These are phyloP conservation scores for Megaleporinus macrocephalus DNA, from an alignment of 2,113 vertebrate genomes.

Conservation along the genomic window DNA sequence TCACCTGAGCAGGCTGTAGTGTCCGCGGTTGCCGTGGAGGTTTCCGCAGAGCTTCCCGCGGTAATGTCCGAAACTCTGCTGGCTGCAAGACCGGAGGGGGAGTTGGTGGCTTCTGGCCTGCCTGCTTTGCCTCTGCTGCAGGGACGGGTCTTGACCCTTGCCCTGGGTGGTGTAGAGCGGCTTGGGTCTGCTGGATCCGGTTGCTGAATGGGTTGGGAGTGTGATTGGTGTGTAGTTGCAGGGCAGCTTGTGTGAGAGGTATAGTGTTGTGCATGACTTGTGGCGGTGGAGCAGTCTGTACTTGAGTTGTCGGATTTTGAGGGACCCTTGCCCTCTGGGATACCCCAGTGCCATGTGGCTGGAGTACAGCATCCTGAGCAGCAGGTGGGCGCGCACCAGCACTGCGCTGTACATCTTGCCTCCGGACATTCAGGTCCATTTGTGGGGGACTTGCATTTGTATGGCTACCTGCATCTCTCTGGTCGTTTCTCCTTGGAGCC, in stretches of 20 bases:
- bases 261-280: conserved; percentile 6
- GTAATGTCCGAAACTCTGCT: conserved; percentile 69
- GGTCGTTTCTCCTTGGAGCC: conserved; percentile 34
- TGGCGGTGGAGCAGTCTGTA: conserved; percentile 63
- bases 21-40: conserved; percentile 40
- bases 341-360: too few relatives aligned
- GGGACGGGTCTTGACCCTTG: conserved; percentile 35
- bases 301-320: conserved; percentile 58
- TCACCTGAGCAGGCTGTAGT: conserved; percentile 48
- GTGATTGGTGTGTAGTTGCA: conserved; percentile 63
- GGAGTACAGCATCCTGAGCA: neutral
- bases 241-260: conserved; percentile 68
- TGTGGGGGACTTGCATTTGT: conserved; percentile 45
- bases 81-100: conserved; percentile 71
- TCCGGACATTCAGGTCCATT: conserved; percentile 51
- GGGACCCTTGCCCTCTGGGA: conserved; percentile 56
- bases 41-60: conserved; percentile 55
- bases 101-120: conserved; percentile 53
- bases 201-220: conserved; percentile 60
- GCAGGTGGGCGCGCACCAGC: conserved; percentile 22
- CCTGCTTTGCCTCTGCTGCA: conserved; percentile 25
- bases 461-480: conserved; percentile 10
- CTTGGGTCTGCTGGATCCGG: conserved; percentile 68
- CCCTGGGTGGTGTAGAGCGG: conserved; percentile 61
- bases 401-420: conserved; percentile 14